phyloP scores from a whole-genome alignment of 2,888 invertebrate genomes.

The Lasioglossum marginatum region DNA sequence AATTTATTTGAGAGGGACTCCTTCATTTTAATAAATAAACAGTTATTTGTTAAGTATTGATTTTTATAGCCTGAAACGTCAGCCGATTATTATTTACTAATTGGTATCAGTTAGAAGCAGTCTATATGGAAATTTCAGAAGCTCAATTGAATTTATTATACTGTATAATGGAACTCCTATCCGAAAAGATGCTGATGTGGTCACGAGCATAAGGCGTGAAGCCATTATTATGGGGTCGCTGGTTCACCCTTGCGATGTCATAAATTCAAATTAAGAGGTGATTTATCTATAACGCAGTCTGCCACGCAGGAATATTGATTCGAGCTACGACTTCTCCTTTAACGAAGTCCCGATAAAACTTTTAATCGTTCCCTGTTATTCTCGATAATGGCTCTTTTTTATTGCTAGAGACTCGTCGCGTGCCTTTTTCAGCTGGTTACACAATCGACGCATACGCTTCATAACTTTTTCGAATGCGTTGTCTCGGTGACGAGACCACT shows the following conservation, averaged over 20 bases:
- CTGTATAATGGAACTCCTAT: background rate
- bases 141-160: background rate
- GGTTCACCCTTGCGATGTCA: slow-evolving; percentile 51
- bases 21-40: background rate
- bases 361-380: slow-evolving; percentile 56
- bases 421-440: background rate
- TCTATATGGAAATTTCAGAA: background rate
- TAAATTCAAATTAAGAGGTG: slow-evolving; percentile 68
- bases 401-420: background rate
- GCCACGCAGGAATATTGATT: slow-evolving; percentile 59
- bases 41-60: background rate
- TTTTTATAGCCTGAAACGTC: background rate
- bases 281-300: slow-evolving; percentile 61
- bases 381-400: slow-evolving; percentile 12
- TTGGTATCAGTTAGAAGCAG: background rate
- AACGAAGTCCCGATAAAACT: slow-evolving; percentile 22
- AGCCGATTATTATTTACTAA: background rate
- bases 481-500: background rate
- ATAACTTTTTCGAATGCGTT: background rate
- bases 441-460: background rate
- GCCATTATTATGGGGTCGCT: slow-evolving; percentile 41
- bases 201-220: slow-evolving; percentile 39
- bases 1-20: background rate
- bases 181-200: slow-evolving; percentile 28
- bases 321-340: slow-evolving; percentile 48